Evolutionary conservation across 53 echinoderm and acorn worm species (phyloP), one percentile per base, ranked within the genome.

Genomic region (Zoroaster sp.): DNA sequence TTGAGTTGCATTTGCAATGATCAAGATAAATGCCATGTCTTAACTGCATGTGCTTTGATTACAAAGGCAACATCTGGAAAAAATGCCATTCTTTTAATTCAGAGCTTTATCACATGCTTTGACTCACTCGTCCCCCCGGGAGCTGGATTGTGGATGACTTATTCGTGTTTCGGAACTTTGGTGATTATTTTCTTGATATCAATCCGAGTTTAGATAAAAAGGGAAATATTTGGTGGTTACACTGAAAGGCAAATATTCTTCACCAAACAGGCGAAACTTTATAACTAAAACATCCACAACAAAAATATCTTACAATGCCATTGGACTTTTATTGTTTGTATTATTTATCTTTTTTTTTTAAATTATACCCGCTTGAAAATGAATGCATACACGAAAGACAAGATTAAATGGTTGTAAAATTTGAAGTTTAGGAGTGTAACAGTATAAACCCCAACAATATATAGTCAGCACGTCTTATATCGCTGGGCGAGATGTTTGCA

Each of bases 171-270:
- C 46, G 85, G 71, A 70, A 49, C 85, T 85, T 85, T 71, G 46
- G 35, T 25, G 69, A 85, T 85, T 85, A 71, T 85, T 47, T 85
- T 85, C 85, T 69, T 71, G 85, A 70, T 47, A 85, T 85, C 85
- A 44, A 85, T 69, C 71, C 20, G 18, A 46, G 21, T 44, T 46
- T 10, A 34, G 32, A 67, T 71, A n/a, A 45, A 49, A 36, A 49
- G 70, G 85, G 71, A 70, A 85, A 70, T 70, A 51, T 71, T 63
- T 54, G 31, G 14, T 66, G 4, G 28, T 13, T 6, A 12, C 8
- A 59, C 9, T 6, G 25, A 25, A 25, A 21, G 2, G 0, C 28
- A 59, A 25, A 59, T 9, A 11, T 28, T 28, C 63, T 10, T 8
- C 23, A 59, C 63, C 28, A 59, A 59, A 25, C 7, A 28, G 63